Conservation (phyloP, 2,888 invertebrate species). For the Phragmatobia fuliginosa region DNA sequence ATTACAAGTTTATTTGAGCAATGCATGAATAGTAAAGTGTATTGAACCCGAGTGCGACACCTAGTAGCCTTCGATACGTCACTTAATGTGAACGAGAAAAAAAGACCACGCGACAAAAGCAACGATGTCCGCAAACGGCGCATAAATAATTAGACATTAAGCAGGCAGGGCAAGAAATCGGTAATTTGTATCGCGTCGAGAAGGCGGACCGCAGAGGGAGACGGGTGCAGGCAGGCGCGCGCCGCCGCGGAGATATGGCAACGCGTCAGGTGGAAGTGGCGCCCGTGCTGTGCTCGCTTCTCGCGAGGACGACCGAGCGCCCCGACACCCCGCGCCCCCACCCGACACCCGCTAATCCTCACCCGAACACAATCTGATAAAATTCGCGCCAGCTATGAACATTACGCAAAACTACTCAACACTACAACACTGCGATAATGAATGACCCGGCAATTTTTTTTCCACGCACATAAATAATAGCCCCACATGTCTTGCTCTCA, state of each 20-base stretch:
- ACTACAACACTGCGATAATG: slow-evolving; percentile 81
- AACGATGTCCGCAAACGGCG: slow-evolving; percentile 77
- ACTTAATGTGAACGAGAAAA: slow-evolving; percentile 70
- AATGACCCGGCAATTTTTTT: slow-evolving; percentile 78
- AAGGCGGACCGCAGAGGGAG: slow-evolving; percentile 81
- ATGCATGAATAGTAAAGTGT: slow-evolving; percentile 61
- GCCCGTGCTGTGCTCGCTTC: slow-evolving; percentile 73
- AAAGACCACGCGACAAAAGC: slow-evolving; percentile 78
- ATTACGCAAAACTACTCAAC: slow-evolving; percentile 84
- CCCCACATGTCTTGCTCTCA: slow-evolving; percentile 64
- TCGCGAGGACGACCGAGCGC: slow-evolving; percentile 76
- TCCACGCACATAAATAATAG: slow-evolving; percentile 71
- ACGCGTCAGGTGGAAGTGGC: slow-evolving; percentile 86
- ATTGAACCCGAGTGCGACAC: slow-evolving; percentile 77
- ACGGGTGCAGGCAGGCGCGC: slow-evolving; percentile 79
- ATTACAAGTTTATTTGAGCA: slow-evolving; percentile 38
- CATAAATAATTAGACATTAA: slow-evolving; percentile 86
- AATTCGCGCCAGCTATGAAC: slow-evolving; percentile 86
- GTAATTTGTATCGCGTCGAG: slow-evolving; percentile 83
- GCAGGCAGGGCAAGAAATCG: slow-evolving; percentile 84
- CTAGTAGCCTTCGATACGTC: slow-evolving; percentile 77
- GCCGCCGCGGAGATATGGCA: slow-evolving; percentile 83
- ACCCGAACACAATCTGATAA: slow-evolving; percentile 85
- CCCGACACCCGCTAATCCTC: slow-evolving; percentile 80
- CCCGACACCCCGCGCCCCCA: slow-evolving; percentile 64